Conservation (phyloP, 2,888 invertebrate genomes). For the Eupeodes luniger region DNA sequence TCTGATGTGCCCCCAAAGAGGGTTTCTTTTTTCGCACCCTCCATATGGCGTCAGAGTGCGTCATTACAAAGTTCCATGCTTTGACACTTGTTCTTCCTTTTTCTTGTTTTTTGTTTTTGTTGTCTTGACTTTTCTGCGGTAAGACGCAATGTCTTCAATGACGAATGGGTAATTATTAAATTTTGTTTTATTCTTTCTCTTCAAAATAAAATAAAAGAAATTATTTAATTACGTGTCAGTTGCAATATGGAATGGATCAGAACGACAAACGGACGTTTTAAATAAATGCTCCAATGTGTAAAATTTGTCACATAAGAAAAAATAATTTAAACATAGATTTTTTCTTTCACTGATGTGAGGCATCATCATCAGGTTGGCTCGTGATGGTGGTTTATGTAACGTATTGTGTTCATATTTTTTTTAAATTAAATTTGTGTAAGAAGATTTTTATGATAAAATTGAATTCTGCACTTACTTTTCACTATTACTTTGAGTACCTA, state of each 20-base stretch:
- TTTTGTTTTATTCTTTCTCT: slow-evolving; percentile 27
- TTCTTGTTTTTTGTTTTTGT: slow-evolving; percentile 15
- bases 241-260: slow-evolving; percentile 40
- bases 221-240: slow-evolving; percentile 49
- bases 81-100: slow-evolving; percentile 64
- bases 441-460: background rate
- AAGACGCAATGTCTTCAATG: slow-evolving; percentile 49
- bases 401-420: background rate
- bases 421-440: background rate
- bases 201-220: slow-evolving; percentile 29
- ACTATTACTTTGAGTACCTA: background rate
- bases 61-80: slow-evolving; percentile 55
- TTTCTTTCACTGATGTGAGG: background rate
- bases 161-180: slow-evolving; percentile 58
- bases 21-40: background rate
- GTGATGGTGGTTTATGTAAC: background rate
- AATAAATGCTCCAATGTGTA: slow-evolving; percentile 28
- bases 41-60: slow-evolving; percentile 57
- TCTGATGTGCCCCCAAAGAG: slow-evolving; percentile 1
- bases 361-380: background rate
- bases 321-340: background rate
- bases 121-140: slow-evolving; percentile 21
- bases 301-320: slow-evolving; percentile 24
- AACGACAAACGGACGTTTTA: background rate
- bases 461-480: slow-evolving; percentile 15